These are phyloP conservation scores for Bacillus rossius DNA, from an alignment of 1,140 invertebrate species.

Conservation along the genomic window DNA sequence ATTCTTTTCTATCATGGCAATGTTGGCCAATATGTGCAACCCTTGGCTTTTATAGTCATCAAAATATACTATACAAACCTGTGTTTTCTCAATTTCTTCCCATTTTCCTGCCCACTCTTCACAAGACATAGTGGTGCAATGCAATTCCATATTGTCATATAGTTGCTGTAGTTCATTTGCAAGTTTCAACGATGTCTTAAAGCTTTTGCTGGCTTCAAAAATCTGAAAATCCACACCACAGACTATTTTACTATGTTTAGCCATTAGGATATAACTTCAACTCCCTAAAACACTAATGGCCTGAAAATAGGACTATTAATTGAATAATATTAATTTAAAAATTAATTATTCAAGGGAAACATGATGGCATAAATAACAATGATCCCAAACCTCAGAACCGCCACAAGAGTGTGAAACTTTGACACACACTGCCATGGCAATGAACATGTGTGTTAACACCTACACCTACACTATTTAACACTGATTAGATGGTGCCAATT, in stretches of 20 bases:
- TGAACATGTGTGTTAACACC: too few species aligned
- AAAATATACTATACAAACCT: too few species aligned
- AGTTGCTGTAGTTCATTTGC: not conserved
- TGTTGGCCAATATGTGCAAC: too few species aligned
- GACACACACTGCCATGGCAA: too few species aligned
- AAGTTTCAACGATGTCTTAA: not conserved
- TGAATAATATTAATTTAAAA: not conserved
- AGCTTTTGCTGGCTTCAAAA: not conserved
- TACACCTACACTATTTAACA: too few species aligned
- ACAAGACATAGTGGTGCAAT: not conserved
- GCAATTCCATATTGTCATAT: not conserved
- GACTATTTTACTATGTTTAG: not conserved
- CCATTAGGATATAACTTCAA: not conserved
- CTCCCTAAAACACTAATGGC: not conserved
- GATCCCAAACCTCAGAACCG: too few species aligned
- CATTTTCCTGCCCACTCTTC: slow-evolving; percentile 44
- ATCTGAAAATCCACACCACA: not conserved
- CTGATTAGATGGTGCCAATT: too few species aligned
- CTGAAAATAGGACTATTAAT: not conserved
- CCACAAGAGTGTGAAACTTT: too few species aligned
- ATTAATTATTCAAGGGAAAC: too few species aligned
- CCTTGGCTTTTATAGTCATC: too few species aligned
- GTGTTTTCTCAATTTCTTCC: slow-evolving; percentile 39
- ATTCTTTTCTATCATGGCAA: too few species aligned
- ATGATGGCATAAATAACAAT: too few species aligned